Percentiles rank a stretch among this genome's conserved stretches.
Evolutionary conservation across 1,140 invertebrate species (phyloP).

Genomic region (Hycleus cichorii): DNA sequence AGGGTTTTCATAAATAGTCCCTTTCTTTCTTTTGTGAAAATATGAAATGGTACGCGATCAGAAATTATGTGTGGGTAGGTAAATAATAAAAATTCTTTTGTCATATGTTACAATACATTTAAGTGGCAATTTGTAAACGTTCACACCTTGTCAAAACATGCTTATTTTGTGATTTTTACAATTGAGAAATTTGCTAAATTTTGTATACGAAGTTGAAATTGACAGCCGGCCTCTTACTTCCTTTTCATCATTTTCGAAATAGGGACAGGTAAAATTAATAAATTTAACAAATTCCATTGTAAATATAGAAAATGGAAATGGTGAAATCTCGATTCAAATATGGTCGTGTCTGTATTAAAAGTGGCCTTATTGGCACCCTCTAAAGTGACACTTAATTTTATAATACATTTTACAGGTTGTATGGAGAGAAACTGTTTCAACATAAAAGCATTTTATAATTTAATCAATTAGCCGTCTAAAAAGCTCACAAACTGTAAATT

Average conservation of each 20-base stretch:
- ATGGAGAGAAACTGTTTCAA: slow-evolving; percentile 29
- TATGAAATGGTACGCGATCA: no score
- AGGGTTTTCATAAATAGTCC: no score
- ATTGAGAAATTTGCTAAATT: no score
- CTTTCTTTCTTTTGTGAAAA: no score
- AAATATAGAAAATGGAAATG: no score
- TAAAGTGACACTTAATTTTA: slow-evolving; percentile 30
- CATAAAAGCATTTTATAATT: slow-evolving; percentile 30
- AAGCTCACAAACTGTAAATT: slow-evolving; percentile 29
- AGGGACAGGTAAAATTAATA: no score
- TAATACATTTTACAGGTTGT: slow-evolving; percentile 32
- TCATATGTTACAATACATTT: background rate
- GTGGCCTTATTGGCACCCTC: slow-evolving; percentile 27
- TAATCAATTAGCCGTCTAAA: slow-evolving; percentile 26
- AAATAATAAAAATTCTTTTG: background rate
- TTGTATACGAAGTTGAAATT: no score
- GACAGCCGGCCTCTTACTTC: no score
- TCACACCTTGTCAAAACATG: slow-evolving; percentile 23
- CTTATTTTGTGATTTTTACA: slow-evolving; percentile 8
- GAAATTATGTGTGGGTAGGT: no score
- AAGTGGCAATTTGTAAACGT: slow-evolving; percentile 22
- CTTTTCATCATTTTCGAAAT: no score
- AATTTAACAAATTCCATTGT: no score
- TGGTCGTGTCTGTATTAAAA: slow-evolving; percentile 20
- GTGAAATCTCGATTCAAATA: no score